Percentiles rank a stretch among this genome's conserved stretches.
These are phyloP conservation scores for Halotydeus destructor DNA, from an alignment of 1,140 invertebrate genomes.

Conservation along the genomic window DNA sequence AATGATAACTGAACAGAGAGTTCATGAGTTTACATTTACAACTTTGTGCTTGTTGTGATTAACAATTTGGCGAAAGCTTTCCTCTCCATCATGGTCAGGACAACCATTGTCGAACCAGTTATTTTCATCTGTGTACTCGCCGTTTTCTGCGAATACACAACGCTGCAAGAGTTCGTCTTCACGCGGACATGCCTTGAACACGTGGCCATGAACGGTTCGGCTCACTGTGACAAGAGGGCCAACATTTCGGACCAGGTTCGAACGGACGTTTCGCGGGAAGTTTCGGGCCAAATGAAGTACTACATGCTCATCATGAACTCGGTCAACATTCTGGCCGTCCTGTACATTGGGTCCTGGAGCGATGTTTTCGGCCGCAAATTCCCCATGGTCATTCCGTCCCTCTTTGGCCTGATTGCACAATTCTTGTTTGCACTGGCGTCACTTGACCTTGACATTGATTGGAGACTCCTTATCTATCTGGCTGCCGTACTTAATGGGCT, in stretches of 20 bases:
- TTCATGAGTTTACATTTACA: no score
- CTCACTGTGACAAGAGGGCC: not conserved
- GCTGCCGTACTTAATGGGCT: constrained; percentile 29
- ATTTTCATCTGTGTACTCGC: constrained; percentile 30
- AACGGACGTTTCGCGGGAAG: not conserved
- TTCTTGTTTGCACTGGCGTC: constrained; percentile 45
- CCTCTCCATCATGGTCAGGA: not conserved
- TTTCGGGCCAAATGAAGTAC: constrained; percentile 23
- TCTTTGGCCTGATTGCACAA: constrained; percentile 52
- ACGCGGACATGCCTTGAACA: constrained; percentile 24
- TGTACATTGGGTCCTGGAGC: constrained; percentile 36
- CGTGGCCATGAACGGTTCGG: constrained; percentile 1
- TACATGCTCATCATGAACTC: constrained; percentile 24
- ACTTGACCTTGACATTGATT: constrained; percentile 15
- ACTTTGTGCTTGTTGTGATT: not conserved
- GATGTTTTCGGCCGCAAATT: constrained; percentile 54
- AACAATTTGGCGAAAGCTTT: not conserved
- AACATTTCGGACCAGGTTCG: constrained; percentile 1
- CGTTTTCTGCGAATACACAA: constrained; percentile 25
- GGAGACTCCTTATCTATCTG: constrained; percentile 20
- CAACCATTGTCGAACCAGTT: constrained; percentile 29
- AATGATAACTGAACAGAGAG: not conserved
- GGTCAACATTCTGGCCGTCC: constrained; percentile 24
- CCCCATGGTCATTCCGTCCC: constrained; percentile 56
- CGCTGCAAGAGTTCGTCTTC: constrained; percentile 28